Evolutionary conservation across 2,888 invertebrate species (phyloP).

Genomic region (Leistus spinibarbis): DNA sequence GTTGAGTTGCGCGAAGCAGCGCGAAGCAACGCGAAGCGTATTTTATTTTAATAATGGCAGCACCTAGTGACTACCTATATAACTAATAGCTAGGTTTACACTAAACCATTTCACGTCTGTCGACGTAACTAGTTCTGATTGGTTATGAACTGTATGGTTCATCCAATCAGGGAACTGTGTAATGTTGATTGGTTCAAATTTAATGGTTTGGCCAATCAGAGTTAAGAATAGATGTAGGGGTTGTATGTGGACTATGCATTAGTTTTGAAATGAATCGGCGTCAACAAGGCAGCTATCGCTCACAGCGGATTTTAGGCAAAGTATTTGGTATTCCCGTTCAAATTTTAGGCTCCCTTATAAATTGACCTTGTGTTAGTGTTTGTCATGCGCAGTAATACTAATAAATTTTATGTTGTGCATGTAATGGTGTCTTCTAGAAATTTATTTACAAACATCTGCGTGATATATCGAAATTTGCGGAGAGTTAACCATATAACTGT

Average conservation of each 20-base stretch:
- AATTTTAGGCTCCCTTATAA: not conserved
- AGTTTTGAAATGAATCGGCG: not conserved
- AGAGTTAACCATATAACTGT: conserved; percentile 10
- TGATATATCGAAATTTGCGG: conserved; percentile 16
- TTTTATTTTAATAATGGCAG: not conserved
- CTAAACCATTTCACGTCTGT: not conserved
- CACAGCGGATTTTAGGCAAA: not conserved
- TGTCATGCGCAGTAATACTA: not conserved
- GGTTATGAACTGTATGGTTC: not conserved
- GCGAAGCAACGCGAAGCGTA: too few relatives aligned
- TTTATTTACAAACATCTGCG: conserved; percentile 37
- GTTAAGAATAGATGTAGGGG: not conserved
- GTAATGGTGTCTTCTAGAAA: conserved; percentile 39
- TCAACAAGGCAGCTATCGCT: not conserved
- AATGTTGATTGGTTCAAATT: too few relatives aligned
- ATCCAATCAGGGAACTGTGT: too few relatives aligned
- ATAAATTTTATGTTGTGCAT: conserved; percentile 11
- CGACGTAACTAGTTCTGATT: not conserved
- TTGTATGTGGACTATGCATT: not conserved
- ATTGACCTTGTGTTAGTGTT: not conserved
- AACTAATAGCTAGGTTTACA: not conserved
- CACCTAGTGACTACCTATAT: not conserved
- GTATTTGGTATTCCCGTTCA: not conserved
- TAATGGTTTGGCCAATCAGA: not conserved
- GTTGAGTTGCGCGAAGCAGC: not conserved